Percentiles rank a stretch among this genome's conserved stretches.
These are phyloP conservation scores for Hybos culiciformis DNA, from an alignment of 2,888 invertebrate genomes.

Conservation along the genomic window DNA sequence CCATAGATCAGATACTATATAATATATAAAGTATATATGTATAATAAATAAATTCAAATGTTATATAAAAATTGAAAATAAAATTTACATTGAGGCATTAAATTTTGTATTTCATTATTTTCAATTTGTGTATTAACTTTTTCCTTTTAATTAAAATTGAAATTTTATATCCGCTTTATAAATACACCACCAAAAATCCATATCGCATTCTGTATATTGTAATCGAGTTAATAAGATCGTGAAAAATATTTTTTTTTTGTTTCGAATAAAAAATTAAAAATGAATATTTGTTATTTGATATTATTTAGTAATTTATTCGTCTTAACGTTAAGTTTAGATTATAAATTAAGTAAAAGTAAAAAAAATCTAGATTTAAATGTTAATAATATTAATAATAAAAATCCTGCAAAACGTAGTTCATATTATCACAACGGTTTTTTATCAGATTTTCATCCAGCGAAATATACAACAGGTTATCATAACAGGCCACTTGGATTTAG, in stretches of 20 bases:
- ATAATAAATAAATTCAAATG: too few species aligned
- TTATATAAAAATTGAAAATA: too few species aligned
- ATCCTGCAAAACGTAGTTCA: constrained; percentile 5
- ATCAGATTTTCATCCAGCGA: too few species aligned
- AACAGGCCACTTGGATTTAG: not conserved
- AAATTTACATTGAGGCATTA: too few species aligned
- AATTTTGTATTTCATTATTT: too few species aligned
- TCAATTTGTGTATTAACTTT: too few species aligned
- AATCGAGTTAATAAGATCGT: not conserved
- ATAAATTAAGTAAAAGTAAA: not conserved
- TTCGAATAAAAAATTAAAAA: not conserved
- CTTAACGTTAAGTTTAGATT: not conserved
- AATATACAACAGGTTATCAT: too few species aligned
- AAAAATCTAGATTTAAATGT: not conserved
- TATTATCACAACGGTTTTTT: constrained; percentile 3
- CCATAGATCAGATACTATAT: too few species aligned
- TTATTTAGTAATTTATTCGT: not conserved
- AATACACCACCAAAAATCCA: constrained; percentile 5
- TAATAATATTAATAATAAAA: not conserved
- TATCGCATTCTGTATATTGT: constrained; percentile 7
- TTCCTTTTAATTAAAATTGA: too few species aligned
- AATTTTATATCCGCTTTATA: constrained; percentile 12
- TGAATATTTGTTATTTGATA: too few species aligned
- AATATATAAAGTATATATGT: too few species aligned
- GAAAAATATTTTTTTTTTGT: not conserved